These are phyloP conservation scores for Acropora tenuis DNA, from an alignment of 64 coral and sea anemone genomes.

Conservation along the genomic window DNA sequence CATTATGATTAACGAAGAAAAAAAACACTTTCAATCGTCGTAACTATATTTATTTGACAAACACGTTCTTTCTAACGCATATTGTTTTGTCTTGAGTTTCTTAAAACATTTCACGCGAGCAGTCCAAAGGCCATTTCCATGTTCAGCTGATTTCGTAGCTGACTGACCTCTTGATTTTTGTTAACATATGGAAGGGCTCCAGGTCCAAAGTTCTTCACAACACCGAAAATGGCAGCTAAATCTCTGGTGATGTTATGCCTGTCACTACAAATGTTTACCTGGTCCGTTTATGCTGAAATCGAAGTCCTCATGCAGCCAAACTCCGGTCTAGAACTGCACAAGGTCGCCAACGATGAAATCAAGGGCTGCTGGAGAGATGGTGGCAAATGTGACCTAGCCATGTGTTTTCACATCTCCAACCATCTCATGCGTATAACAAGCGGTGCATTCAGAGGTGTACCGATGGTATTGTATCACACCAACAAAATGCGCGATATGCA, in stretches of 20 bases:
- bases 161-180: too few relatives aligned
- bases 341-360: neutral
- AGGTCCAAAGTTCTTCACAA: neutral
- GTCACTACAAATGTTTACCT: neutral
- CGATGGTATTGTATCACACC: neutral
- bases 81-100: slow-evolving; percentile 9
- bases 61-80: too few relatives aligned
- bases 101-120: neutral
- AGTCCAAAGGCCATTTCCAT: slow-evolving; percentile 8
- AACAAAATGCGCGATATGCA: neutral
- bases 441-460: neutral
- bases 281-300: neutral
- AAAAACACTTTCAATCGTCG: too few relatives aligned
- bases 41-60: too few relatives aligned
- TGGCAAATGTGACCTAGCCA: neutral
- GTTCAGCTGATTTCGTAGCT: too few relatives aligned
- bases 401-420: slow-evolving; percentile 18
- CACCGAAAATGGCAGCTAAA: neutral
- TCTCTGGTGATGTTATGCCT: neutral
- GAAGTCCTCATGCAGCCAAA: too few relatives aligned
- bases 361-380: neutral
- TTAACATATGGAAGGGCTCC: too few relatives aligned
- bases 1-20: too few relatives aligned
- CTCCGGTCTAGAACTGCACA: neutral
- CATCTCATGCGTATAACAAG: neutral